Base-by-base conservation (phyloP, 2,888 invertebrate genomes). In the Eristalis pertinax region DNA sequence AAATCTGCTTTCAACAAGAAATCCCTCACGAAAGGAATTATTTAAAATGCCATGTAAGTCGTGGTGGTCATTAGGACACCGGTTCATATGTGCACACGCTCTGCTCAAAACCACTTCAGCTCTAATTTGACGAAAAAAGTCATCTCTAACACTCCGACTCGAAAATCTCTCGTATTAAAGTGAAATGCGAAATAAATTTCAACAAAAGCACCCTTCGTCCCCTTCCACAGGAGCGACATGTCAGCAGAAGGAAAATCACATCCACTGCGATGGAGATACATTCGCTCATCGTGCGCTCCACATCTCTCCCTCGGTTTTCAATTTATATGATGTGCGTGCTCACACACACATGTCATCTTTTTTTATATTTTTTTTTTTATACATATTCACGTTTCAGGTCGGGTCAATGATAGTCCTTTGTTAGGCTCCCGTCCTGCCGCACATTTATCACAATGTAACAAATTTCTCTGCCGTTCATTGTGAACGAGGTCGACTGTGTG, bases 291-390 rank as follows among this genome's bases (percentile, higher is more conserved):
- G 60, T 60, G 60, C n/a, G 26, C 60, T 56, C 56, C 26, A 26
- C 60, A 24, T 24, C 26, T 1, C 11, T 32, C 11, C 26, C 70
- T 41, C 69, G 2, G 19, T 38, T 67, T 60, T 67, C 65, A 60
- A 65, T 78, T 65, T 41, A 22, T 41, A 58, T 43, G 56, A 74
- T 50, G 67, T 74, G 65, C 74, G 74, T 74, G 35, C 15, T 65
- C 22, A 50, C 26, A 65, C 19, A 50, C 50, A 50, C 50, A 50
- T 19, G 19, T 50, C 8, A 1, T n/a, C n/a, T 56, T 26, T 58
- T 75, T 2, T 60, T 60, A 4, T 26, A 4, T 65, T 60, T 60
- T 60, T 1, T 32, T 15, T 32, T 4, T 29, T 2, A 5, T 32
- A 10, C 32, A 32, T 67, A 29, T 70, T 70, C 35, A 24, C 67